Conservation (phyloP, 2,797 vertebrate species). For the Pitangus sulphuratus region DNA sequence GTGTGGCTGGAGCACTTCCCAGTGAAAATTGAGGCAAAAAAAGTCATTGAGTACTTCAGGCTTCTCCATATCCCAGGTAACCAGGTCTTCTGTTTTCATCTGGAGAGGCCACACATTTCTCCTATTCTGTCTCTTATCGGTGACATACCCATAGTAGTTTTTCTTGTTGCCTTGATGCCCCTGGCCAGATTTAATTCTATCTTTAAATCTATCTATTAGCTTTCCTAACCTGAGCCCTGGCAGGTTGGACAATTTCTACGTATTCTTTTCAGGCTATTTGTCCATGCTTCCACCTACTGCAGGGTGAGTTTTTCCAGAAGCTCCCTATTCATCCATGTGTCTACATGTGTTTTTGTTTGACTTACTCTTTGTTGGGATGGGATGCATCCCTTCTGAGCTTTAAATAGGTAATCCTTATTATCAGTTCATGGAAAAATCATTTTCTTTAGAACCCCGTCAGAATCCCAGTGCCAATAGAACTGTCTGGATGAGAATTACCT, state of each 20-base stretch:
- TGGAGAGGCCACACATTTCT: background rate
- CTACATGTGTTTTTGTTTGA: background rate
- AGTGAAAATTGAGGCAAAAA: background rate
- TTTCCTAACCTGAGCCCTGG: background rate
- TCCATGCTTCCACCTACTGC: background rate
- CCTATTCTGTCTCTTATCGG: background rate
- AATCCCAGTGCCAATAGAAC: background rate
- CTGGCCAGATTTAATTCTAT: background rate
- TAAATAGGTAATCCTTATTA: background rate
- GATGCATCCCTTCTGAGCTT: background rate
- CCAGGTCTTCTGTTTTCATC: accelerated
- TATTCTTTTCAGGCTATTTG: background rate
- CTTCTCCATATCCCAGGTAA: background rate
- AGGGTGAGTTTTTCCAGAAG: accelerated
- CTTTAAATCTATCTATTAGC: background rate
- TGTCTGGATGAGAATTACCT: background rate
- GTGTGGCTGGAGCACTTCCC: background rate
- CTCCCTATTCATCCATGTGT: background rate
- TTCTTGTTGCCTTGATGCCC: background rate
- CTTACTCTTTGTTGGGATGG: background rate
- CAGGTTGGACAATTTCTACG: background rate
- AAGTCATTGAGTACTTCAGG: background rate
- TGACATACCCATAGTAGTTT: background rate
- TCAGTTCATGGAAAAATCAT: background rate
- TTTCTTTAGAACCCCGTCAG: background rate